Conservation (phyloP, 2,113 vertebrate species). For the Amia ocellicauda region DNA sequence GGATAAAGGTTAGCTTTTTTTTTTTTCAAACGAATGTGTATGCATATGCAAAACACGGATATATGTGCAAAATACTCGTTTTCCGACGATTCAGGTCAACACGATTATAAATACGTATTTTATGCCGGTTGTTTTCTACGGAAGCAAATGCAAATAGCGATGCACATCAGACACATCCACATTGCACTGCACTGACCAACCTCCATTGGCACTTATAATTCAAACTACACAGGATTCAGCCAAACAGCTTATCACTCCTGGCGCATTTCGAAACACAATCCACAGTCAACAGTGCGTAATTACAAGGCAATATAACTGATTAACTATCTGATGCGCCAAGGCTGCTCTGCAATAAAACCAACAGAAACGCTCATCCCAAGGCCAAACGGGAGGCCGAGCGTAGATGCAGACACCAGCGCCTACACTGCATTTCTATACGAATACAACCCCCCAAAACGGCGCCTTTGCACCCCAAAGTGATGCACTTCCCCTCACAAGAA, state of each 20-base stretch:
- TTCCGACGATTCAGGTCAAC: too few species aligned
- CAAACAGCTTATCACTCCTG: not conserved
- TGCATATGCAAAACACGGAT: too few species aligned
- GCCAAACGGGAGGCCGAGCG: constrained; percentile 40
- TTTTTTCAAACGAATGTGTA: too few species aligned
- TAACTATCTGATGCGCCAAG: not conserved
- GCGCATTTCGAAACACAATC: not conserved
- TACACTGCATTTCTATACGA: not conserved
- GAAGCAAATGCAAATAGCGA: too few species aligned
- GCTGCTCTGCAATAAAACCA: constrained; percentile 28
- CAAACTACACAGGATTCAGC: not conserved
- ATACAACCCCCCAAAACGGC: not conserved
- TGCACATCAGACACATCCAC: too few species aligned
- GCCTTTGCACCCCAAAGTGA: not conserved
- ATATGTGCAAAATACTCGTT: too few species aligned
- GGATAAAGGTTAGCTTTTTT: too few species aligned
- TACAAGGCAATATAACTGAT: not conserved
- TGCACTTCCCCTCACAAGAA: not conserved
- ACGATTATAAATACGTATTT: too few species aligned
- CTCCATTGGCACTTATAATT: not conserved
- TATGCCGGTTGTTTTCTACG: too few species aligned
- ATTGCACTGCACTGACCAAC: too few species aligned
- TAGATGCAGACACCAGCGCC: constrained; percentile 23
- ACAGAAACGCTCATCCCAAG: constrained; percentile 31
- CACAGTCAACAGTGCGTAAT: not conserved